Base-by-base conservation (phyloP, 2,113 vertebrate genomes). In the Odocoileus hemionus region DNA sequence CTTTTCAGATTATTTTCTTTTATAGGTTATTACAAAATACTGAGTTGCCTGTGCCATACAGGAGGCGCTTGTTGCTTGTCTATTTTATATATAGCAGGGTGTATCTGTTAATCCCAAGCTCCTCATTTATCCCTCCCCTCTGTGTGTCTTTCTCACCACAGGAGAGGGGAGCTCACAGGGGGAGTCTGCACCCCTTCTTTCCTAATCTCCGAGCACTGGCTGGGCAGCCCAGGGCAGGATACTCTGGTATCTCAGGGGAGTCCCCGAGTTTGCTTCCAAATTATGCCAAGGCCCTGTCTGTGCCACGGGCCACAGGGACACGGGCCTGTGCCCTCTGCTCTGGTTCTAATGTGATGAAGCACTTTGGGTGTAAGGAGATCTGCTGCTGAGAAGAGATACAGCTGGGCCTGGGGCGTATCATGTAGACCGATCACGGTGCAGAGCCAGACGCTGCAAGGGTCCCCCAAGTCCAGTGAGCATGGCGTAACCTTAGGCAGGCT, bases 341-440 rank as follows among this genome's bases (percentile, higher is more conserved):
- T n/a, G 61, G 84, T 45, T 91, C 33, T 47, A 30, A 94, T 88
- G 52, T 80, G 94, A 87, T 78, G 82, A 96, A 79, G 95, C 21
- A 3, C 82, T 80, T 57, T 58, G 45, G 87, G n/a, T 96, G 97
- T 98, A 98, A 97, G 96, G 26, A 25, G 88, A 98, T 96, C 97
- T 86, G 88, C 47, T 2, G 0, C 7, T 4, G 55, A 67, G 94
- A 83, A 39, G 94, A 70, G 94, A 95, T 54, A 91, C 36, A 14
- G 64, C 52, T 7, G 17, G 60, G 55, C 15, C 57, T 17, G 36
- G 58, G 47, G 14, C 9, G 58, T 92, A 95, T 96, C 96, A 17
- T 86, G 92, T 74, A 19, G 61, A 11, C 80, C 85, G 85, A 87
- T 86, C 96, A 86, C 1, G 0, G 39, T 2, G n/a, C 23, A 4